Conservation (phyloP, 1,140 invertebrate species). For the Leptinotarsa undecemlineata region DNA sequence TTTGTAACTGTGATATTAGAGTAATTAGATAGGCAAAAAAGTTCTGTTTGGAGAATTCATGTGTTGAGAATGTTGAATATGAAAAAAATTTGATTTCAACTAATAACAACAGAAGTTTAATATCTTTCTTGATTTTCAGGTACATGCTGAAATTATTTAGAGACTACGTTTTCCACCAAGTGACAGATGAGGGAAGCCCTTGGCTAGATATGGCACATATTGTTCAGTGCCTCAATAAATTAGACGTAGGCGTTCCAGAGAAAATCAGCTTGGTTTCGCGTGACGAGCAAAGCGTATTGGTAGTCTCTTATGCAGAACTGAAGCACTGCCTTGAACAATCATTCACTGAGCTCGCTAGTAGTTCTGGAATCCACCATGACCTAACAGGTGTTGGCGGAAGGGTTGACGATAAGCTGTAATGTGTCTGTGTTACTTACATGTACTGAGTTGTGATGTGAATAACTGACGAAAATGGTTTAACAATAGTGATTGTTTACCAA, state of each 20-base stretch:
- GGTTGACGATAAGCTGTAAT: conserved; percentile 37
- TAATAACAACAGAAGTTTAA: conserved; percentile 60
- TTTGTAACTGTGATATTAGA: too few relatives aligned
- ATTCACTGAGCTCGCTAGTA: conserved; percentile 70
- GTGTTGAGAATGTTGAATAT: too few relatives aligned
- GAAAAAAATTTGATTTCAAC: background rate
- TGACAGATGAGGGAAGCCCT: conserved; percentile 87
- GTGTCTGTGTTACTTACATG: conserved; percentile 20
- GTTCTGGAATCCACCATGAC: conserved; percentile 35
- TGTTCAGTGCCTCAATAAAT: conserved; percentile 90
- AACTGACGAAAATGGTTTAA: conserved; percentile 24
- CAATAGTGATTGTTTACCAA: conserved; percentile 33
- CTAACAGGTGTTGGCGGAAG: conserved; percentile 13
- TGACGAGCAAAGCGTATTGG: conserved; percentile 93
- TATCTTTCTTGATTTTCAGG: conserved; percentile 18
- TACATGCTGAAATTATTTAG: conserved; percentile 98
- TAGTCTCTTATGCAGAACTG: conserved; percentile 92
- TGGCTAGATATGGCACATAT: conserved; percentile 97
- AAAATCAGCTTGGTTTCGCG: conserved; percentile 95
- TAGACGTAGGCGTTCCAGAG: conserved; percentile 85
- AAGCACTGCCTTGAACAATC: conserved; percentile 93
- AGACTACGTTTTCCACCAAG: conserved; percentile 95
- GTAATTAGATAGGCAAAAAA: too few relatives aligned
- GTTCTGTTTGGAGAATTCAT: too few relatives aligned
- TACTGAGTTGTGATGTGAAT: conserved; percentile 20